Conservation (phyloP, 2,113 vertebrate genomes). For the Eublepharis macularius region DNA sequence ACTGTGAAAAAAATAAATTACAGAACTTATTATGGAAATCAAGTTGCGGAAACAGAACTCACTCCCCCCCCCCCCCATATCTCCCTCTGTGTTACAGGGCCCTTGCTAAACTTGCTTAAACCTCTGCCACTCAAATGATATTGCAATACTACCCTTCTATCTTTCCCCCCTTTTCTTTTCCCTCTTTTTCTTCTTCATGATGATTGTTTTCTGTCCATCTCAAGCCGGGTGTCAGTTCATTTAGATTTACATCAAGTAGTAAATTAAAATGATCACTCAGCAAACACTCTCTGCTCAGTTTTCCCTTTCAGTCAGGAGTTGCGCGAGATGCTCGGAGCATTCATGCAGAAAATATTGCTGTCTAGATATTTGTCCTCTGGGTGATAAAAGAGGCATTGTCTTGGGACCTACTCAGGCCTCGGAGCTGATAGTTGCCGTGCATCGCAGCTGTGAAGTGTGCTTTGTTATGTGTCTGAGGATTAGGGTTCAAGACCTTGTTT, state of each 20-base stretch:
- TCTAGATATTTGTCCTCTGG: slow-evolving; percentile 95
- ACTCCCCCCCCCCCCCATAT: too few relatives aligned
- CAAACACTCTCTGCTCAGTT: slow-evolving; percentile 86
- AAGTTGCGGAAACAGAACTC: slow-evolving; percentile 71
- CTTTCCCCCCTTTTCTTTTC: not conserved
- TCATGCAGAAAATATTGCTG: slow-evolving; percentile 95
- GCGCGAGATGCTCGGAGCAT: slow-evolving; percentile 82
- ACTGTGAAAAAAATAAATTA: slow-evolving; percentile 72
- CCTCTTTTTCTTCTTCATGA: slow-evolving; percentile 65
- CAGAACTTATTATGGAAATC: slow-evolving; percentile 81
- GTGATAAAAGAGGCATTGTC: slow-evolving; percentile 92
- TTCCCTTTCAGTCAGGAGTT: slow-evolving; percentile 85
- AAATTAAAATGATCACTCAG: slow-evolving; percentile 99
- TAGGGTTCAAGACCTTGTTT: slow-evolving; percentile 91
- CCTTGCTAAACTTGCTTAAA: slow-evolving; percentile 73
- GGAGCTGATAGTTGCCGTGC: slow-evolving; percentile 82
- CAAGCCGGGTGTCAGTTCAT: slow-evolving; percentile 92
- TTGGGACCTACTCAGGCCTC: slow-evolving; percentile 89
- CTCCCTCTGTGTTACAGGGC: slow-evolving; percentile 59
- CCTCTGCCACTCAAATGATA: slow-evolving; percentile 68
- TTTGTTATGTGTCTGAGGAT: slow-evolving; percentile 93
- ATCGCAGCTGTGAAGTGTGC: slow-evolving; percentile 92
- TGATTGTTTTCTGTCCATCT: slow-evolving; percentile 89
- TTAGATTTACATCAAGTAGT: slow-evolving; percentile 97
- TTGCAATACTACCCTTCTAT: slow-evolving; percentile 66